Percentiles rank a stretch among this genome's conserved stretches.
Evolutionary conservation across 2,113 vertebrate genomes (phyloP).

Genomic region (Crotalus horridus): DNA sequence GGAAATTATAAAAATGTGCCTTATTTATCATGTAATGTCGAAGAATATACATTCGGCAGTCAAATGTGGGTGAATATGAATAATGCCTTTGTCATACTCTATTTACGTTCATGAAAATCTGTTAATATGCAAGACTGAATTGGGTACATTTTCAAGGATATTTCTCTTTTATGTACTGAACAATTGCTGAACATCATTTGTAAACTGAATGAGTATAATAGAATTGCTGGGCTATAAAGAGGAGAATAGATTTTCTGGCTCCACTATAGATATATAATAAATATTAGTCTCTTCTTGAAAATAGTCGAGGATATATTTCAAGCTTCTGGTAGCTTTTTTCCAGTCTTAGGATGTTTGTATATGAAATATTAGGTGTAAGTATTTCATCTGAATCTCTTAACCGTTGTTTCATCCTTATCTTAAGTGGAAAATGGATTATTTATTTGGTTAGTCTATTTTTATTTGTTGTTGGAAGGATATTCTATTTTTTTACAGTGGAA

Average conservation of each 20-base stretch:
- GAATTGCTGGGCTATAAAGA: neutral
- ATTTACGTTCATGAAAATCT: neutral
- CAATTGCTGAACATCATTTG: neutral
- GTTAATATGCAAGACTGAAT: neutral
- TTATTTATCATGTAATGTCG: conserved; percentile 43
- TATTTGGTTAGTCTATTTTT: neutral
- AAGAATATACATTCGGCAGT: neutral
- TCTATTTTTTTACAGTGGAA: neutral
- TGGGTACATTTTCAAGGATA: neutral
- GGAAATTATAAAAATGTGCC: conserved; percentile 35
- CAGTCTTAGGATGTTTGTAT: neutral
- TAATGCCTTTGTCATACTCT: conserved; percentile 4
- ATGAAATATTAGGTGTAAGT: neutral
- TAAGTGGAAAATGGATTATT: neutral
- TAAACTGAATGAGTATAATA: neutral
- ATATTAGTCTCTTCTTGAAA: neutral
- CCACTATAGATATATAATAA: neutral
- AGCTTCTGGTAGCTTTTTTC: neutral
- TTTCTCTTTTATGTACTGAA: neutral
- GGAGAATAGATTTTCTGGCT: neutral
- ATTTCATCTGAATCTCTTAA: neutral
- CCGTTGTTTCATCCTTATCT: neutral
- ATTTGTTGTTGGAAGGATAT: neutral
- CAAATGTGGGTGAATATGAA: conserved; percentile 4
- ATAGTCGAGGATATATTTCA: neutral